Base-by-base conservation (phyloP, 2,113 vertebrate species). In the Osmerus mordax region DNA sequence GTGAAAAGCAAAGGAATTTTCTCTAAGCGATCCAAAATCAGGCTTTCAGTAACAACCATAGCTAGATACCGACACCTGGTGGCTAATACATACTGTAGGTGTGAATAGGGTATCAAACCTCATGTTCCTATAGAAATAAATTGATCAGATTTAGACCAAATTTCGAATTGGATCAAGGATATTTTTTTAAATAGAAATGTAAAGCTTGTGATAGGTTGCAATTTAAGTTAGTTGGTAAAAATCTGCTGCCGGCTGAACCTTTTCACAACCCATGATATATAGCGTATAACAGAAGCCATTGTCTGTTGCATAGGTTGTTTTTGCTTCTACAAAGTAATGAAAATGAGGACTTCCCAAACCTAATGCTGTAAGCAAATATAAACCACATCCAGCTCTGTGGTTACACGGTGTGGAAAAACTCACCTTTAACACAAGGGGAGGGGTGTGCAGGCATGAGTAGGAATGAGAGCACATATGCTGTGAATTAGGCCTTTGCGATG, bases 1-100 rank as follows among this genome's bases (percentile, higher is more conserved):
- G 41, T 47, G 41, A 11, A 47, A 47, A 47, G 41, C 41, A 2
- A 47, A 11, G 9, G 41, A 47, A 36, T 36, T 36, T 12, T 36
- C 36, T 56, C 23, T 56, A 58, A 58, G 14, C 41, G 16, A 21
- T 58, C 68, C 19, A n/a, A 60, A 23, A 41, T 36, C 41, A 71
- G 36, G 29, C n/a, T 23, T 16, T 28, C 21, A 47, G 36, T 12
- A 61, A 28, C 15, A 21, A 18, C 25, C 28, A 16, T 4, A 18
- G 69, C 21, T 16, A 13, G 61, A 82, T 59, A 85, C 80, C 86
- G 86, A 82, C 89, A 85, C 75, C 87, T 85, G 78, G 80, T 86
- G 89, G 65, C 71, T 51, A 47, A 11, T 47, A 72, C 8, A 58
- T 19, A 15, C 0, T 21, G 64, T 2, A 74, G 21, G 73, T n/a